These are phyloP conservation scores for Tachina grossa DNA, from an alignment of 2,888 invertebrate genomes.

Conservation along the genomic window DNA sequence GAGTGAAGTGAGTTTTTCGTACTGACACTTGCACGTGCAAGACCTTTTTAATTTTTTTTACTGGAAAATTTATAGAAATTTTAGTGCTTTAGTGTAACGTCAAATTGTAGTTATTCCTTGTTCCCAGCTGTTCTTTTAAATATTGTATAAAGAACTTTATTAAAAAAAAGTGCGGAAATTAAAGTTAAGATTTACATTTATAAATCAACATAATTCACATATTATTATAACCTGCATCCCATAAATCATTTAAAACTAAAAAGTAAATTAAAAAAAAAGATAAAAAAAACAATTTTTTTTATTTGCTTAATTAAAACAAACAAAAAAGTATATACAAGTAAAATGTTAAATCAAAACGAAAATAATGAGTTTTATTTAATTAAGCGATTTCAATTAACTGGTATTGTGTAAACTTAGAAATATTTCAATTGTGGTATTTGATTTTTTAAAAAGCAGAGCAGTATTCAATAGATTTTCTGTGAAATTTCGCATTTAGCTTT, in stretches of 20 bases:
- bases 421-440: too few species aligned
- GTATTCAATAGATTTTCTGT: too few species aligned
- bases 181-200: slow-evolving; percentile 56
- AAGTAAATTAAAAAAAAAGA: slow-evolving; percentile 45
- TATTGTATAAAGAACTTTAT: slow-evolving; percentile 49
- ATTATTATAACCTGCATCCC: slow-evolving; percentile 66
- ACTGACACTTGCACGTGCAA: too few species aligned
- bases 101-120: too few species aligned
- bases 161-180: slow-evolving; percentile 49
- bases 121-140: slow-evolving; percentile 32
- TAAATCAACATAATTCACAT: slow-evolving; percentile 43
- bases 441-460: too few species aligned
- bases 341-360: slow-evolving; percentile 70
- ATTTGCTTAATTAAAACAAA: slow-evolving; percentile 69
- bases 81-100: too few species aligned
- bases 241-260: slow-evolving; percentile 57
- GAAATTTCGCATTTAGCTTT: too few species aligned
- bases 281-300: slow-evolving; percentile 64
- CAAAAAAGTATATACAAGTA: slow-evolving; percentile 57
- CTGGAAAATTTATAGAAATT: too few species aligned
- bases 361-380: slow-evolving; percentile 53
- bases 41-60: too few species aligned
- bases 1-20: too few species aligned
- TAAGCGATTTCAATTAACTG: background rate
- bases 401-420: too few species aligned